A percentile compares a stretch with the other conserved stretches of the same genome.
phyloP scores from a whole-genome alignment of 2,888 invertebrate genomes.

The Brachyptera risi region DNA sequence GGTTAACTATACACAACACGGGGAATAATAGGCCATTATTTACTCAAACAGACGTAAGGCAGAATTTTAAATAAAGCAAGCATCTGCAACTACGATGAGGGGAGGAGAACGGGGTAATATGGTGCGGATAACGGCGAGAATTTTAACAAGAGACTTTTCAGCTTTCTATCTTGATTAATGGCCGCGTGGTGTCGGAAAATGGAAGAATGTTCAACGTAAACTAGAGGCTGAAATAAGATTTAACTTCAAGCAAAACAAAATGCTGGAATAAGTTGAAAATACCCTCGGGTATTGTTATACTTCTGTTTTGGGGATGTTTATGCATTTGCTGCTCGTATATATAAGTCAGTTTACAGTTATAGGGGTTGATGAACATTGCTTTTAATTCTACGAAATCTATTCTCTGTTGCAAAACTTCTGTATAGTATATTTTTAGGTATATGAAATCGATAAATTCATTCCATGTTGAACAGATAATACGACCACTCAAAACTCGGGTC shows the following conservation, averaged over 20 bases:
- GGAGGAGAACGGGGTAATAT: conserved; percentile 19
- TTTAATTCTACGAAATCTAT: conserved; percentile 13
- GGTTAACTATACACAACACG: conserved; percentile 11
- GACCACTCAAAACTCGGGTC: conserved; percentile 15
- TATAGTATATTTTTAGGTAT: background rate
- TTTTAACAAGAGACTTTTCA: conserved; percentile 27
- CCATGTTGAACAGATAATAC: background rate
- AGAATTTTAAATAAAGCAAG: conserved; percentile 29
- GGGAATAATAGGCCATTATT: conserved; percentile 26
- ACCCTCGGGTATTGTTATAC: conserved; percentile 20
- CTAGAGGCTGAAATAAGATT: conserved; percentile 28
- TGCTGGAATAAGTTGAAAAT: conserved; percentile 20
- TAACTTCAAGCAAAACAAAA: conserved; percentile 22
- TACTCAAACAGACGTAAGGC: conserved; percentile 25
- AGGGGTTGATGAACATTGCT: background rate
- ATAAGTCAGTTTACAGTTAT: conserved; percentile 11
- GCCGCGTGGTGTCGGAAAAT: conserved; percentile 27
- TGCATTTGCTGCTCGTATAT: conserved; percentile 17
- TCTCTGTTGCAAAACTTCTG: background rate
- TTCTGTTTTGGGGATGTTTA: conserved; percentile 18
- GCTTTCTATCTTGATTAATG: conserved; percentile 27
- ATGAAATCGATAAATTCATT: conserved; percentile 15
- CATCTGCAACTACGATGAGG: background rate
- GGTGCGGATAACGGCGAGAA: conserved; percentile 26
- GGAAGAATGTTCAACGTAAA: conserved; percentile 29